Conservation (phyloP, 2,113 vertebrate genomes). For the Ammodytes marinus region DNA sequence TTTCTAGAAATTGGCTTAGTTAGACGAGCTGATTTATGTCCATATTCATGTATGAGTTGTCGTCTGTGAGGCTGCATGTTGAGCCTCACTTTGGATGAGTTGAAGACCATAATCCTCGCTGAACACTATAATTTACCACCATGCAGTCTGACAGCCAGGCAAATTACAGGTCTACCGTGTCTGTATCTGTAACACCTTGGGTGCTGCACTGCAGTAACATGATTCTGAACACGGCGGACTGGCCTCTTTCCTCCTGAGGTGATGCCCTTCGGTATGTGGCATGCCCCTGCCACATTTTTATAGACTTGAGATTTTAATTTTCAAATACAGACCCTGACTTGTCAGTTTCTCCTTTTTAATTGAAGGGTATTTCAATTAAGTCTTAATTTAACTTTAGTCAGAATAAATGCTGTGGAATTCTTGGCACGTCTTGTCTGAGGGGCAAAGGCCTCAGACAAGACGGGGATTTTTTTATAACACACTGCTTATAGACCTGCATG, state of each 20-base stretch:
- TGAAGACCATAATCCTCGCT: constrained; percentile 73
- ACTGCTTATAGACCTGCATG: constrained; percentile 49
- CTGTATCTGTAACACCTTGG: constrained; percentile 74
- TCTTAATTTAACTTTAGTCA: constrained; percentile 52
- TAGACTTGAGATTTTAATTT: constrained; percentile 30
- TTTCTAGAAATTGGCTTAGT: constrained; percentile 53
- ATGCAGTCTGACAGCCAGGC: constrained; percentile 73
- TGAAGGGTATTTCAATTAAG: constrained; percentile 60
- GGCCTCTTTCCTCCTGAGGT: constrained; percentile 48
- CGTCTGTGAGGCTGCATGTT: constrained; percentile 67
- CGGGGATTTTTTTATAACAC: constrained; percentile 24
- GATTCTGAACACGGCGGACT: constrained; percentile 44
- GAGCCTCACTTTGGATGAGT: constrained; percentile 69
- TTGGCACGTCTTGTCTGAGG: constrained; percentile 35
- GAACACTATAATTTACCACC: constrained; percentile 81
- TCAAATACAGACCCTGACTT: constrained; percentile 38
- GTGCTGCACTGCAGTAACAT: constrained; percentile 57
- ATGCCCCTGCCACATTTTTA: constrained; percentile 56
- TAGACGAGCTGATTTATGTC: constrained; percentile 67
- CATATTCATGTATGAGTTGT: constrained; percentile 60
- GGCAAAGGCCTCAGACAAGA: constrained; percentile 24
- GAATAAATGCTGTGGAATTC: constrained; percentile 53
- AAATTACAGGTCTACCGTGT: constrained; percentile 81
- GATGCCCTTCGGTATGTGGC: constrained; percentile 76
- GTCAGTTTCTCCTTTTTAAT: constrained; percentile 63